Percentiles rank a stretch among this genome's conserved stretches.
Conservation (phyloP, 1,140 invertebrate species). For the Polyergus mexicanus region DNA sequence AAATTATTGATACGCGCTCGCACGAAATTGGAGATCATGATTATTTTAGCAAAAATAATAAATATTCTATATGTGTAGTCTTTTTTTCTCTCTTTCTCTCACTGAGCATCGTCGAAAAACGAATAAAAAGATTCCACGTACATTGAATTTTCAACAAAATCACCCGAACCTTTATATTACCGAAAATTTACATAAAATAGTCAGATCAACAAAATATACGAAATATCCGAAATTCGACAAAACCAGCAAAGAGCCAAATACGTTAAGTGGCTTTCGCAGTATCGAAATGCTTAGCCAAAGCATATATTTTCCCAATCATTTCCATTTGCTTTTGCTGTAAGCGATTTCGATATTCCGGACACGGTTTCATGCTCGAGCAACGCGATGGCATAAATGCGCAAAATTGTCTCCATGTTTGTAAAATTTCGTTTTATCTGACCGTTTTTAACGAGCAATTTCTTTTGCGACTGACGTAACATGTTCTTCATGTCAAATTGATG, state of each 20-base stretch:
- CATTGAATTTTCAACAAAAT: neutral
- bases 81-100: too few species aligned
- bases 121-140: neutral
- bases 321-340: slow-evolving; percentile 3
- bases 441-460: slow-evolving; percentile 27
- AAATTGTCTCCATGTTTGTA: slow-evolving; percentile 17
- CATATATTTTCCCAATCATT: slow-evolving; percentile 60
- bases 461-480: neutral
- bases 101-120: neutral
- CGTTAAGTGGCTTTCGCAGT: slow-evolving; percentile 54
- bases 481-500: slow-evolving; percentile 29
- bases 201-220: neutral
- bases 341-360: slow-evolving; percentile 47
- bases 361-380: slow-evolving; percentile 22
- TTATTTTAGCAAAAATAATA: slow-evolving; percentile 47
- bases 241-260: slow-evolving; percentile 28
- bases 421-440: neutral
- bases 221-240: slow-evolving; percentile 8
- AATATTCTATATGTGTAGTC: slow-evolving; percentile 16
- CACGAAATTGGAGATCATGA: neutral
- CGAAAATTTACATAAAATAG: slow-evolving; percentile 37
- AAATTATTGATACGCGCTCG: neutral
- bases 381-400: slow-evolving; percentile 7
- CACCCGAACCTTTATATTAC: neutral
- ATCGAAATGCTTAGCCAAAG: slow-evolving; percentile 53